Evolutionary conservation across 2,888 invertebrate genomes (phyloP), one percentile per base, ranked within the genome.

Genomic region (Xestia ashworthii): DNA sequence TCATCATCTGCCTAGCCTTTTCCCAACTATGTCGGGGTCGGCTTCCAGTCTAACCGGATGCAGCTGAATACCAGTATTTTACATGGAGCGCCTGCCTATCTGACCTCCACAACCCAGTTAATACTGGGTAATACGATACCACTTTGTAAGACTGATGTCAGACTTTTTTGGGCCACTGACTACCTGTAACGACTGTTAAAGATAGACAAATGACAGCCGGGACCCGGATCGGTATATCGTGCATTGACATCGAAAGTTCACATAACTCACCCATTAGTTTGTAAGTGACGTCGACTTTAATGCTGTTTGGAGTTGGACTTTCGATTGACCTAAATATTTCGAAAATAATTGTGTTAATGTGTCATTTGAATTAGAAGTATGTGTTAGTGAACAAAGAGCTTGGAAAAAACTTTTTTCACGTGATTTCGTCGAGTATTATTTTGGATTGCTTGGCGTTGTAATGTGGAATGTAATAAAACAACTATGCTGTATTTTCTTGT

Each of bases 281-380:
- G n/a, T 71, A n/a, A 58, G 38, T 79, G 19, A 58, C 58, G 46
- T 53, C 32, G 3, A 14, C 11, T 41, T 0, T 62, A 67, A 44
- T 78, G 46, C 6, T 66, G 3, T 44, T 72, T 38, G 14, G 44
- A 58, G 38, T 48, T 53, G 12, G 9, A 46, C 8, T 44, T 44
- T 19, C 58, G n/a, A 32, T 64, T 64, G 71, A 81, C 83, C 80
- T 41, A 71, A 50, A 83, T 81, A 62, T 46, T 19, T 62, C 11
- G 4, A 44, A 53, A 8, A 19, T 53, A 44, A 25, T 46, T 25
- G 14, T n/a, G n/a, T 14, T 32, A 1, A 38, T 11, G 38, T 50
- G 16, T 74, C 6, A 9, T 62, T 62, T 72, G 44, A n/a, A 22
- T 70, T 32, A 19, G 71, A 12, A 19, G 5, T n/a, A 44, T 16